Evolutionary conservation across 2,888 invertebrate species (phyloP).

Genomic region (Tachystola acroxantha): DNA sequence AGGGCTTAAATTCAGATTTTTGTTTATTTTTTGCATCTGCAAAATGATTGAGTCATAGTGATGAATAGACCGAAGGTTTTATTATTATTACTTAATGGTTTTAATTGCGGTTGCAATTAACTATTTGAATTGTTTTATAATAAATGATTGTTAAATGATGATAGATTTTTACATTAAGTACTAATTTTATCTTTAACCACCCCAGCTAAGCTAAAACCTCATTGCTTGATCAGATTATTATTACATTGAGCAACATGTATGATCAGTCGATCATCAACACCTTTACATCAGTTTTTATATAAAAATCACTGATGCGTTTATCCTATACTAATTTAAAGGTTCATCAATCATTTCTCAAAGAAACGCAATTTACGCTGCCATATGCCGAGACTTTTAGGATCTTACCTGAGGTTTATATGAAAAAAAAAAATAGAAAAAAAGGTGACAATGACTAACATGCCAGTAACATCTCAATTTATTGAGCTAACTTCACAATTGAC

Average conservation of each 20-base stretch:
- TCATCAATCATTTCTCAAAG: conserved; percentile 65
- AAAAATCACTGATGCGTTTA: conserved; percentile 43
- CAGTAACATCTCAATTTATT: conserved; percentile 71
- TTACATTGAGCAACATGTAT: too few species aligned
- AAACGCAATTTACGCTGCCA: conserved; percentile 54
- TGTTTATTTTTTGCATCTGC: conserved; percentile 21
- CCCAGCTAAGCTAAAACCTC: too few species aligned
- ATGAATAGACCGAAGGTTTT: too few species aligned
- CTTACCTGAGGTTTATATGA: conserved; percentile 46
- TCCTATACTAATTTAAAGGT: conserved; percentile 51
- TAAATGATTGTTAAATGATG: too few species aligned
- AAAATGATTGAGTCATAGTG: conserved; percentile 20
- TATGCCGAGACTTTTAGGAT: conserved; percentile 38
- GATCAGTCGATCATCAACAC: conserved; percentile 44
- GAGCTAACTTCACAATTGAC: conserved; percentile 27
- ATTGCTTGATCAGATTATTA: too few species aligned
- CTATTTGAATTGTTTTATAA: too few species aligned
- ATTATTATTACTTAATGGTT: too few species aligned
- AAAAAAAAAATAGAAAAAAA: conserved; percentile 53
- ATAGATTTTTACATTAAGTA: too few species aligned
- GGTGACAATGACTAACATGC: conserved; percentile 59
- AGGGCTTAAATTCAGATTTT: conserved; percentile 28
- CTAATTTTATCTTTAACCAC: too few species aligned
- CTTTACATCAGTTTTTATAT: conserved; percentile 33
- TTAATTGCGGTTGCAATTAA: too few species aligned